phyloP scores from a whole-genome alignment of 2,113 vertebrate genomes.

The Redunca redunca region DNA sequence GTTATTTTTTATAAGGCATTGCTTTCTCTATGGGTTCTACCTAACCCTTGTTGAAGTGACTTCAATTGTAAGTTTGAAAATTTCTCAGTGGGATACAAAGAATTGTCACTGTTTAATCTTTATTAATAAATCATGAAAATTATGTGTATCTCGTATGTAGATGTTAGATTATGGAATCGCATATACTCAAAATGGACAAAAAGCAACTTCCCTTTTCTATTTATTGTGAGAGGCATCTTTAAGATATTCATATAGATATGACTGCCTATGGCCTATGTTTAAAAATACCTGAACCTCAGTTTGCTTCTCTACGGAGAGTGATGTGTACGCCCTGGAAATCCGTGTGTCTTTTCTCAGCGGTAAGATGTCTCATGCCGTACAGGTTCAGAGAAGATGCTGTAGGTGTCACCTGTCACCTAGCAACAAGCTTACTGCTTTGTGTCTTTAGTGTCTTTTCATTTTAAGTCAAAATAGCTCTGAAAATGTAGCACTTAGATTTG shows the following conservation, averaged over 20 bases:
- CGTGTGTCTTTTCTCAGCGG: background rate
- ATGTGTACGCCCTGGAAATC: background rate
- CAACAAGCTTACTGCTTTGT: slow-evolving; percentile 72
- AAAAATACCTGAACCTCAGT: background rate
- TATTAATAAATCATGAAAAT: background rate
- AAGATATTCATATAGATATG: background rate
- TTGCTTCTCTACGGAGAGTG: background rate
- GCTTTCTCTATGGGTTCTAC: background rate
- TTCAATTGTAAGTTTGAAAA: background rate
- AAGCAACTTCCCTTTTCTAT: background rate
- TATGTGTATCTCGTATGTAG: background rate
- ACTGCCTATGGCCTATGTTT: background rate
- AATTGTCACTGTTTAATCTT: background rate
- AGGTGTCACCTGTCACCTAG: slow-evolving; percentile 76
- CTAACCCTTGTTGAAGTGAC: background rate
- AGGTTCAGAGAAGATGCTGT: slow-evolving; percentile 66
- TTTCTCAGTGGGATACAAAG: background rate
- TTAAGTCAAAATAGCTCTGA: slow-evolving; percentile 69
- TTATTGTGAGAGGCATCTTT: background rate
- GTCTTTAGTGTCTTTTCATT: slow-evolving; percentile 64
- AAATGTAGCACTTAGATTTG: slow-evolving; percentile 68
- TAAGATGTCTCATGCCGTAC: slow-evolving; percentile 64
- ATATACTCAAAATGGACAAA: background rate
- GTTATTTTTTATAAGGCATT: background rate
- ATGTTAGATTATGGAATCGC: background rate